These are phyloP conservation scores for Epinephelus coioides DNA, from an alignment of 2,797 vertebrate species.

Conservation along the genomic window DNA sequence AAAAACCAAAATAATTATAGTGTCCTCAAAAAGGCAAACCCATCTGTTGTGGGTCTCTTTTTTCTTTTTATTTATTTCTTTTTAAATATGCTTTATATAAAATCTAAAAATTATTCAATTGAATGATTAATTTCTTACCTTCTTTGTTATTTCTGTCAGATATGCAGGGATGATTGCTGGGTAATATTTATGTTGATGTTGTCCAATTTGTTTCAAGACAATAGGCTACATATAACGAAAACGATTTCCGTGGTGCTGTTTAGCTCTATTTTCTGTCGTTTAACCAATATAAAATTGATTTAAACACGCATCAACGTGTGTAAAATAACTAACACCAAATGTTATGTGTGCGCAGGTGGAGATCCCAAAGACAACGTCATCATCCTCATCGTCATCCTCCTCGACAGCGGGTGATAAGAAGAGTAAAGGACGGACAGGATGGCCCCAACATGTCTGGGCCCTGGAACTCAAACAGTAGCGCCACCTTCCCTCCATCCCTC, in stretches of 20 bases:
- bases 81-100: no score
- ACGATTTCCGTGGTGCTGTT: background rate
- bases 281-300: background rate
- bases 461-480: slow-evolving; percentile 98
- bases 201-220: no score
- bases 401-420: slow-evolving; percentile 96
- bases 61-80: no score
- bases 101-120: no score
- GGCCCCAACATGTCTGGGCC: slow-evolving; percentile 99
- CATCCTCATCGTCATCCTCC: slow-evolving; percentile 73
- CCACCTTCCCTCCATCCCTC: background rate
- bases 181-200: no score
- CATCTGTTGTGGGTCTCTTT: no score
- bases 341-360: slow-evolving; percentile 88
- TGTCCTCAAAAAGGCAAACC: no score
- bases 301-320: background rate
- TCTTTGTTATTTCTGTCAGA: no score
- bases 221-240: background rate
- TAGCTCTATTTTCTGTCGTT: background rate
- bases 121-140: no score
- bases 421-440: slow-evolving; percentile 98
- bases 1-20: no score
- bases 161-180: no score
- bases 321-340: background rate
- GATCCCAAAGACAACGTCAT: slow-evolving; percentile 89